phyloP scores from a whole-genome alignment of 2,113 vertebrate species.

The Lagopus leucura region DNA sequence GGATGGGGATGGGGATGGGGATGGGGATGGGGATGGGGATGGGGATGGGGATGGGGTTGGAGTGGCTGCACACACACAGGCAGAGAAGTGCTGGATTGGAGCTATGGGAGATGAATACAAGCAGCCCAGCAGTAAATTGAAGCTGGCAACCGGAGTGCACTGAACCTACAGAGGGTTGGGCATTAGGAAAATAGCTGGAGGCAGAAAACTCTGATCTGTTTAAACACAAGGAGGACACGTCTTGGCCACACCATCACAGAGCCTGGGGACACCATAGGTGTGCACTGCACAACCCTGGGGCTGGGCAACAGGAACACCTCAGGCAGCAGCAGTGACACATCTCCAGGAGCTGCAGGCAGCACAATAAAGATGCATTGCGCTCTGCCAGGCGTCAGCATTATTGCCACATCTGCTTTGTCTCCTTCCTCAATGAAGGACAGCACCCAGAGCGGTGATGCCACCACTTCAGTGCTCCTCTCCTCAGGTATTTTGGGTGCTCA shows the following conservation, averaged over 20 bases:
- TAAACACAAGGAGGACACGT: accelerated
- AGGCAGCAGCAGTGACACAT: neutral
- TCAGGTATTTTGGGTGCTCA: neutral
- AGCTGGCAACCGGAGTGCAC: neutral
- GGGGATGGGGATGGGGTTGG: neutral
- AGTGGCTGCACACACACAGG: neutral
- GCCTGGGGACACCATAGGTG: neutral
- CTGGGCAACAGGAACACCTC: neutral
- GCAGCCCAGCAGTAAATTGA: neutral
- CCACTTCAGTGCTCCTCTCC: accelerated
- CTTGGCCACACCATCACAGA: neutral
- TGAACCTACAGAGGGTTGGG: neutral
- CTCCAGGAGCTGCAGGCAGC: neutral
- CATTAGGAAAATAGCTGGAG: neutral
- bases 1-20: too few species aligned
- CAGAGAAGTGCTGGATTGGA: neutral
- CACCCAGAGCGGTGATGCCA: too few species aligned
- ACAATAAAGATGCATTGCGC: neutral
- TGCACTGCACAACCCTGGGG: neutral
- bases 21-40: too few species aligned
- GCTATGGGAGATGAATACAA: neutral
- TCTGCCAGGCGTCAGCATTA: neutral
- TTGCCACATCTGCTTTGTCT: neutral
- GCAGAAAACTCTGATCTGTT: neutral
- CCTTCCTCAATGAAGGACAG: accelerated